Base-by-base conservation (phyloP, 2,797 vertebrate species). In the Cetoscarus ocellatus region DNA sequence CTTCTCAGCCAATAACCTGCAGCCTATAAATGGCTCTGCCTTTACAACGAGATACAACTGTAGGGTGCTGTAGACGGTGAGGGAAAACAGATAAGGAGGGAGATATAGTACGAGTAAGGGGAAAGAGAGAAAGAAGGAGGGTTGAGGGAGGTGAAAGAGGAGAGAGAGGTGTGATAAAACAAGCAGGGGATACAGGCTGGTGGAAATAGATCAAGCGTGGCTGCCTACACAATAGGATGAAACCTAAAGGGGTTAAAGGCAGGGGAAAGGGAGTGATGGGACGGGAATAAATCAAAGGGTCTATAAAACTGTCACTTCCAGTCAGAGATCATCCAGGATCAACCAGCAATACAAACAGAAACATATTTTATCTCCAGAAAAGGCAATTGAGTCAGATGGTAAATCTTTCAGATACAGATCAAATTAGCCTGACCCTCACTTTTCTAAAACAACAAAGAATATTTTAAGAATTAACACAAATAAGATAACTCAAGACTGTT, bases 1-100 rank as follows among this genome's bases (percentile, higher is more conserved):
- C 51, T 64, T 79, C 68, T 74, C 62, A 47, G 44, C 80, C 75
- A 89, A 76, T 83, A 83, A 77, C 56, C 62, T 49, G 64, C 39
- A 62, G 64, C 61, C 34, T 81, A 52, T 79, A 75, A 76, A 68
- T 77, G 74, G 62, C 61, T 76, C 57, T 62, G 66, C 62, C 61
- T 69, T 53, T 69, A 80, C 66, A 48, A 72, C 78, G 59, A 66
- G 53, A 74, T 76, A 63, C 45, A 71, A 73, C 62, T 52, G 12
- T 10, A 43, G 38, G 38, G 54, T 56, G 49, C 57, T 53, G 44
- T 55, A 49, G 39, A 61, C 56, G 53, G 36, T 48, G 40, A 68
- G 49, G 55, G 53, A 65, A 55, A 10, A 72, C 36, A 67, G 74
- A 88, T 77, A 80, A 79, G 61, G 15, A 65, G 63, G 57, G 55